Conservation (phyloP, 2,113 vertebrate genomes). For the Junco hyemalis region DNA sequence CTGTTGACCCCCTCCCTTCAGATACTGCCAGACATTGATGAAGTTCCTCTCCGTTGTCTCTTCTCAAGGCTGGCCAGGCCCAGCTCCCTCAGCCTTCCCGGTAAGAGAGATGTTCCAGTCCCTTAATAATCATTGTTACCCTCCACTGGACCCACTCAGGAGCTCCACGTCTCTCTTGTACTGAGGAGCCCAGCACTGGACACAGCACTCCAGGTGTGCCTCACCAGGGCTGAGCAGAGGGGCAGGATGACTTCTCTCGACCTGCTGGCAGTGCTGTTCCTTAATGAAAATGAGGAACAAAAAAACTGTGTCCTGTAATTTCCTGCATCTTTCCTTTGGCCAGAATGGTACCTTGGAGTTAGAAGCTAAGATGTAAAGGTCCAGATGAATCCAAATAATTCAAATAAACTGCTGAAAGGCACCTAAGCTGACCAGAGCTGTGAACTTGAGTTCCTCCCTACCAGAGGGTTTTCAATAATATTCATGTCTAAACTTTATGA, state of each 20-base stretch:
- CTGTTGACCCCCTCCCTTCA: neutral
- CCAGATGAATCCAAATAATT: neutral
- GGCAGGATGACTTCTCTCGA: neutral
- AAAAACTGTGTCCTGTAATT: neutral
- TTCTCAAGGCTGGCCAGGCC: fast-evolving
- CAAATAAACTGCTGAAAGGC: neutral
- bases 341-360: neutral
- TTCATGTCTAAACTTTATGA: neutral
- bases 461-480: neutral
- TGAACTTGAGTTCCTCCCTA: neutral
- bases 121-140: neutral
- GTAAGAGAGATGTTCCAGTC: neutral
- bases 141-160: neutral
- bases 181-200: neutral
- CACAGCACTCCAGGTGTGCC: neutral
- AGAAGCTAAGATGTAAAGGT: neutral
- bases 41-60: neutral
- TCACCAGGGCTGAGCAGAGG: neutral
- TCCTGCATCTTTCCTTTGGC: neutral
- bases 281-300: neutral
- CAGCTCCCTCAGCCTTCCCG: neutral
- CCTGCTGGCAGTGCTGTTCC: neutral
- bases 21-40: no score
- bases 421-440: neutral
- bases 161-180: neutral